Conservation (phyloP, 2,888 invertebrate species). For the Drosophila flavopinicola region DNA sequence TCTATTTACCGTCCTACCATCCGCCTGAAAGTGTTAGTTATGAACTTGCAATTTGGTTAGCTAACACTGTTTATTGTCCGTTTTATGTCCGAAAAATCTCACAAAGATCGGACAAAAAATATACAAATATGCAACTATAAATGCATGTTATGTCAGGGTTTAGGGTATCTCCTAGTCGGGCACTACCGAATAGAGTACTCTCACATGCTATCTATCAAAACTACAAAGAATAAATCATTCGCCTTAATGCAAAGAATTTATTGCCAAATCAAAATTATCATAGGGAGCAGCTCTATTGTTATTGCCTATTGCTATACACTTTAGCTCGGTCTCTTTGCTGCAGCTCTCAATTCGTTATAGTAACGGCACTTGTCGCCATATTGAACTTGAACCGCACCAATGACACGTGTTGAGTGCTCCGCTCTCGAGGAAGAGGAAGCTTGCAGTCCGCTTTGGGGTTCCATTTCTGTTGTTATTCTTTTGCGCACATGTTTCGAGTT, state of each 20-base stretch:
- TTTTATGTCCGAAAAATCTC: too few species aligned
- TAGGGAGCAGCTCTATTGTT: neutral
- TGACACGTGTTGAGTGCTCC: slow-evolving; percentile 61
- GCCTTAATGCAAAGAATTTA: neutral
- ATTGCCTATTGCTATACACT: slow-evolving; percentile 3
- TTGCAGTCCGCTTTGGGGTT: slow-evolving; percentile 16
- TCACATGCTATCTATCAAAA: neutral
- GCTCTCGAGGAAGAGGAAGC: slow-evolving; percentile 7
- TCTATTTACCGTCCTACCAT: too few species aligned
- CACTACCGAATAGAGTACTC: neutral
- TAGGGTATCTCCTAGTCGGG: too few species aligned
- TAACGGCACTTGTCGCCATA: slow-evolving; percentile 55
- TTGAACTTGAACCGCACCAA: slow-evolving; percentile 64
- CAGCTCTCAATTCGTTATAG: slow-evolving; percentile 38
- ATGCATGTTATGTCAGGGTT: too few species aligned
- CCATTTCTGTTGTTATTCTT: slow-evolving; percentile 34
- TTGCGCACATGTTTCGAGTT: slow-evolving; percentile 34
- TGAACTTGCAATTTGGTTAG: too few species aligned
- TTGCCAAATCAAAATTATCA: neutral
- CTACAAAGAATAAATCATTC: slow-evolving; percentile 6
- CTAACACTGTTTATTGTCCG: too few species aligned
- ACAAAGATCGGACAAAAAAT: too few species aligned
- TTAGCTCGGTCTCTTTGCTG: neutral
- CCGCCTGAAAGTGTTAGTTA: too few species aligned
- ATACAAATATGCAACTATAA: too few species aligned